Percentiles rank a stretch among this genome's conserved stretches.
Conservation (phyloP, 2,113 vertebrate species). For the Coptodon bakossiorum region DNA sequence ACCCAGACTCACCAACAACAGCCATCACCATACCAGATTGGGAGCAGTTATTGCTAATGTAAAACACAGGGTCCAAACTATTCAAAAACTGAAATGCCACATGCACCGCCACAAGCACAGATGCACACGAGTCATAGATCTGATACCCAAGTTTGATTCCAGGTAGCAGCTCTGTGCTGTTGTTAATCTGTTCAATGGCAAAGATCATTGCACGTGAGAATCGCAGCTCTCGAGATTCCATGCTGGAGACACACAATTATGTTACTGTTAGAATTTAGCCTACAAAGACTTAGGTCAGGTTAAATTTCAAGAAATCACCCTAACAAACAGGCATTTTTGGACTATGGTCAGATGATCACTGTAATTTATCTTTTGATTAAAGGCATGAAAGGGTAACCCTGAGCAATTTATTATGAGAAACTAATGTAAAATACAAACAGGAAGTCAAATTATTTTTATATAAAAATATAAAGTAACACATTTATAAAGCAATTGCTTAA, state of each 20-base stretch:
- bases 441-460: background rate
- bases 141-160: slow-evolving; percentile 58
- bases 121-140: slow-evolving; percentile 61
- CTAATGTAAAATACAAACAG: background rate
- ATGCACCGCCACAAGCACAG: slow-evolving; percentile 16
- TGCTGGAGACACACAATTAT: slow-evolving; percentile 5
- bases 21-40: slow-evolving; percentile 26
- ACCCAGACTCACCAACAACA: slow-evolving; percentile 62
- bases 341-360: background rate
- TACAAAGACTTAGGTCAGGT: background rate
- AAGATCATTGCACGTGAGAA: background rate
- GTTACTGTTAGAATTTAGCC: background rate
- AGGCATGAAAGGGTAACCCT: background rate
- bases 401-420: background rate
- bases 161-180: slow-evolving; percentile 35
- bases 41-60: background rate
- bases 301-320: background rate
- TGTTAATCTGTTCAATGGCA: background rate
- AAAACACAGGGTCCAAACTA: background rate
- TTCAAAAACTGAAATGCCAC: background rate
- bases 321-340: background rate
- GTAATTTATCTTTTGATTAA: background rate
- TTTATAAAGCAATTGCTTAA: background rate
- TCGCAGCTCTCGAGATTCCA: background rate
- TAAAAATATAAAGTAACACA: background rate